A percentile compares a stretch with the other conserved stretches of the same genome.
These are phyloP conservation scores for Argya squamiceps DNA, from an alignment of 2,797 vertebrate species.

Conservation along the genomic window DNA sequence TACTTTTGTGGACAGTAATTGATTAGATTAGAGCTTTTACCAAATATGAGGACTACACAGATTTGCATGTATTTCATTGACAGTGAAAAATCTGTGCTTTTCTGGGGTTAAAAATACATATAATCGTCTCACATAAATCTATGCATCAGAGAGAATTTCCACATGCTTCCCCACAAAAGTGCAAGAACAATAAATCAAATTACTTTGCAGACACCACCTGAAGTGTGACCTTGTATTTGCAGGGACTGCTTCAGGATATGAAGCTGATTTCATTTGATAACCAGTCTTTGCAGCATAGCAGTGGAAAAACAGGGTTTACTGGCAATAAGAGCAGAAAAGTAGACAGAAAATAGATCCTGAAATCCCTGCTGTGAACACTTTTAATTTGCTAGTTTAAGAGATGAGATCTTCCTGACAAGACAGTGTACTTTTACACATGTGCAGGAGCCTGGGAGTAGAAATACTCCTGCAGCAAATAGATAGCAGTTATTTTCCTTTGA, in stretches of 20 bases:
- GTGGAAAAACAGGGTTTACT: neutral
- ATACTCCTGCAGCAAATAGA: conserved; percentile 27
- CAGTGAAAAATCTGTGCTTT: neutral
- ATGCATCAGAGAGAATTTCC: neutral
- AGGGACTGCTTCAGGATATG: neutral
- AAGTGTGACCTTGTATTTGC: neutral
- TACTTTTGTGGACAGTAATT: neutral
- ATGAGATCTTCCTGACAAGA: neutral
- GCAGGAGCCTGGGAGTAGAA: neutral
- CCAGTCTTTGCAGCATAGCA: neutral
- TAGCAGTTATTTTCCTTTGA: conserved; percentile 10
- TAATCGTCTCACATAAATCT: neutral
- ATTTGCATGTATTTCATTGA: rapidly evolving
- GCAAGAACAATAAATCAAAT: neutral
- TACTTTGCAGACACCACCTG: neutral
- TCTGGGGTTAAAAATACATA: neutral
- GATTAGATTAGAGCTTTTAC: neutral
- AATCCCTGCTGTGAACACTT: neutral
- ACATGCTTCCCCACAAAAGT: neutral
- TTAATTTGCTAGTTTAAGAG: conserved; percentile 15
- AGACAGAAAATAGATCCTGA: neutral
- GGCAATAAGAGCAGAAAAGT: neutral
- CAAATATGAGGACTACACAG: neutral
- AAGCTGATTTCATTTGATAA: conserved; percentile 1
- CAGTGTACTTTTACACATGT: neutral